Evolutionary conservation across 1,140 invertebrate genomes (phyloP), one percentile per base, ranked within the genome.

Genomic region (Drosophila simulans): DNA sequence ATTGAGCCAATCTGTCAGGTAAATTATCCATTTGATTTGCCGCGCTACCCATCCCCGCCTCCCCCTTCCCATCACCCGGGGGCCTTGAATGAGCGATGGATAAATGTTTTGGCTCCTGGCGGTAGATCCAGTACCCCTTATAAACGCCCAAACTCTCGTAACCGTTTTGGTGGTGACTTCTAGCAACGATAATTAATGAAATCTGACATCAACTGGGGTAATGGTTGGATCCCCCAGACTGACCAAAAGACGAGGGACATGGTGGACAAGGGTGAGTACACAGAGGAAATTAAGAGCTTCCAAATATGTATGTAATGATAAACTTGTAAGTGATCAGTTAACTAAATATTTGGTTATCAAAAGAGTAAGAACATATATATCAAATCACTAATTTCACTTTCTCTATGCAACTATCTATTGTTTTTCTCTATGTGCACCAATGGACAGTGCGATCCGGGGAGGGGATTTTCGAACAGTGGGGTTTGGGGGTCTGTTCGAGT

Each of bases 181-280:
- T 80, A 83, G 76, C 80, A 91, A 81, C 74, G 89, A 91, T 91
- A 91, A 91, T 91, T 91, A 91, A 91, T 91, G 88, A 91, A 91
- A 89, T 84, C 77, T 79, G 88, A 91, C 88, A 91, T 72, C 52
- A 37, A 54, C 48, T 48, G 48, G 52, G 46, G 71, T 66, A 65
- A 53, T 69, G 64, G 52, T 69, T 70, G 64, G 20, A 22, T 54
- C 52, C 51, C 60, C 51, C 60, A 22, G 39, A 43, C 49, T 51
- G 59, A 27, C 35, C 17, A 13, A 56, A 37, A 56, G 48, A 31
- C 17, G 15, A 17, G 53, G 15, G 25, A 22, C 13, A 31, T 25
- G 12, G 20, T 62, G 53, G 58, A 62, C 58, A 31, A 62, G 58
- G 35, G 58, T 62, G 39, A 31, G 5, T 20, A n/a, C 58, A 25